phyloP scores from a whole-genome alignment of 2,888 invertebrate genomes.

The Aphodius sticticus region DNA sequence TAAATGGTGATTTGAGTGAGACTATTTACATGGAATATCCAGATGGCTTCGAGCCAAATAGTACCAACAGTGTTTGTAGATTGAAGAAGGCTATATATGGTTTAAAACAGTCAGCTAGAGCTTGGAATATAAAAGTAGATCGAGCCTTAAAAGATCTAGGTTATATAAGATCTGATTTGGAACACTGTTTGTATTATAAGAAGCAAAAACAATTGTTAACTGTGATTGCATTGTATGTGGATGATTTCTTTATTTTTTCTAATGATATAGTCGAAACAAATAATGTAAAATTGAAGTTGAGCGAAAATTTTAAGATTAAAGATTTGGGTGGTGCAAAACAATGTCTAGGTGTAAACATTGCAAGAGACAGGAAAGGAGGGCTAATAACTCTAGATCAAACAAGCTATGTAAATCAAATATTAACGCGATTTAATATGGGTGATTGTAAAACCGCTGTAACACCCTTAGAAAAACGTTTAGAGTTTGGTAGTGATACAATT shows the following conservation, averaged over 20 bases:
- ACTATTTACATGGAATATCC: slow-evolving; percentile 42
- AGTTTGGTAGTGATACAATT: slow-evolving; percentile 26
- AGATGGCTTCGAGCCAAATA: slow-evolving; percentile 37
- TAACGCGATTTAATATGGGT: slow-evolving; percentile 42
- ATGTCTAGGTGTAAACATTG: slow-evolving; percentile 43
- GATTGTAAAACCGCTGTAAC: slow-evolving; percentile 39
- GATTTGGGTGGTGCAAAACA: slow-evolving; percentile 41
- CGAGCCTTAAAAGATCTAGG: slow-evolving; percentile 30
- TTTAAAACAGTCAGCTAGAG: slow-evolving; percentile 35
- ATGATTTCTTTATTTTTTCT: slow-evolving; percentile 39
- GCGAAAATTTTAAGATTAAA: slow-evolving; percentile 43
- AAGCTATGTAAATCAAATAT: slow-evolving; percentile 38
- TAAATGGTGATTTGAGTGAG: slow-evolving; percentile 46
- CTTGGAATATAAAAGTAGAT: slow-evolving; percentile 37
- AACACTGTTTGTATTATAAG: slow-evolving; percentile 37
- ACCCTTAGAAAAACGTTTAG: slow-evolving; percentile 40
- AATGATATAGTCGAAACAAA: slow-evolving; percentile 14
- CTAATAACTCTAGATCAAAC: slow-evolving; percentile 42
- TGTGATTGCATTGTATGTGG: slow-evolving; percentile 37
- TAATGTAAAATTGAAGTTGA: slow-evolving; percentile 38
- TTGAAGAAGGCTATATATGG: slow-evolving; percentile 37
- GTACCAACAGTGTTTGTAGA: slow-evolving; percentile 33
- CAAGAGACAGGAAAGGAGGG: slow-evolving; percentile 34
- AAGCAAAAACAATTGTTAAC: slow-evolving; percentile 27
- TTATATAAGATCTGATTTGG: slow-evolving; percentile 37